These are phyloP conservation scores for Drosophila sulfurigaster DNA, from an alignment of 1,140 invertebrate species.

Conservation along the genomic window DNA sequence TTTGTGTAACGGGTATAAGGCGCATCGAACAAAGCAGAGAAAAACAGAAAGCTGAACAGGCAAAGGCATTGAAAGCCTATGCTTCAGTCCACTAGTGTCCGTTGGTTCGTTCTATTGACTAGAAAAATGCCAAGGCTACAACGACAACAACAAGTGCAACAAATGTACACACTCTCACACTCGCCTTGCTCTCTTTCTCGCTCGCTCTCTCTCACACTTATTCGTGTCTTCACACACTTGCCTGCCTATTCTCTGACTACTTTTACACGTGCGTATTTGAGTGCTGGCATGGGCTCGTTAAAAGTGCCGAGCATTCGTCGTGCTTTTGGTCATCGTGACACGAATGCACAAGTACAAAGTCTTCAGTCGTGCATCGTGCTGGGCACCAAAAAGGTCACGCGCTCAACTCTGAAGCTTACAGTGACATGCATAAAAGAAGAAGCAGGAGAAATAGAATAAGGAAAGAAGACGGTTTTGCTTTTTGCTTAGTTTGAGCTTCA, in stretches of 20 bases:
- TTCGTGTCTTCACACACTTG: background rate
- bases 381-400: background rate
- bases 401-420: background rate
- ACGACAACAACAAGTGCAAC: slow-evolving; percentile 13
- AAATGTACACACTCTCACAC: slow-evolving; percentile 20
- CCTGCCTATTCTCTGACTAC: background rate
- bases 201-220: background rate
- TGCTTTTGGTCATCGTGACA: slow-evolving; percentile 8
- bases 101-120: slow-evolving; percentile 62
- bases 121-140: slow-evolving; percentile 59
- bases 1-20: background rate
- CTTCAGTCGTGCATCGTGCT: background rate
- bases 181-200: background rate
- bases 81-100: background rate
- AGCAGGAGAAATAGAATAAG: background rate
- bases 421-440: slow-evolving; percentile 28
- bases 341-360: background rate
- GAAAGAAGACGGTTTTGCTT: slow-evolving; percentile 10
- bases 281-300: slow-evolving; percentile 3
- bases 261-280: slow-evolving; percentile 18
- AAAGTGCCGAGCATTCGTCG: background rate
- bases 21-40: slow-evolving; percentile 44
- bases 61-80: slow-evolving; percentile 25
- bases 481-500: slow-evolving; percentile 15
- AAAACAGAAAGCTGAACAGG: slow-evolving; percentile 25